Evolutionary conservation across 2,797 vertebrate genomes (phyloP).

Genomic region (Syncerus caffer): DNA sequence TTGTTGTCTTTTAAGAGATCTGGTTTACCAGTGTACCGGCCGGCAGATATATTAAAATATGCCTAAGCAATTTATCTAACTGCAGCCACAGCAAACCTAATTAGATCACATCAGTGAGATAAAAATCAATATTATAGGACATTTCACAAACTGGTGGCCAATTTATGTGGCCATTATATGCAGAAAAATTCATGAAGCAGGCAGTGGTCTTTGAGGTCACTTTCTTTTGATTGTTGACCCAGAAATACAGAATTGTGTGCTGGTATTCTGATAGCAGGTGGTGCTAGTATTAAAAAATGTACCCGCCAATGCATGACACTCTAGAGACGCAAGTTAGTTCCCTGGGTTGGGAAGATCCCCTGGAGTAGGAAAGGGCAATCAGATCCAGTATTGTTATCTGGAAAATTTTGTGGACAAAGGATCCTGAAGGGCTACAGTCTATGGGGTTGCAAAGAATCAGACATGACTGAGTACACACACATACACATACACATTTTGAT

Average conservation of each 20-base stretch:
- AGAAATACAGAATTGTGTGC: not conserved
- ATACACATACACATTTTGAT: not conserved
- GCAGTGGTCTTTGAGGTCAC: not conserved
- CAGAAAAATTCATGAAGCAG: not conserved
- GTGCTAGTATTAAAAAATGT: not conserved
- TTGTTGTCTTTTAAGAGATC: not conserved
- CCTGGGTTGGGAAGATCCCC: accelerated
- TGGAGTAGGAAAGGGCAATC: not conserved
- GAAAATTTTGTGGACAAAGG: not conserved
- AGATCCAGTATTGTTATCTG: not conserved
- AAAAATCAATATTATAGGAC: not conserved
- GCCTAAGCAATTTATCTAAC: not conserved
- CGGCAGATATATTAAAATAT: not conserved
- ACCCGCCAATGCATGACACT: not conserved
- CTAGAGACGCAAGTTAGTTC: accelerated
- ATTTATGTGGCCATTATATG: not conserved
- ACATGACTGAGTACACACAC: not conserved
- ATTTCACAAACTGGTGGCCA: not conserved
- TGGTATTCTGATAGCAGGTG: not conserved
- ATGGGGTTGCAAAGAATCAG: not conserved
- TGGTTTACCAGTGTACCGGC: not conserved
- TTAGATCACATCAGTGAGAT: not conserved
- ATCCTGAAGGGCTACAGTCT: not conserved
- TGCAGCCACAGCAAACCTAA: not conserved
- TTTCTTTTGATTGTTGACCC: not conserved